phyloP scores from a whole-genome alignment of 2,797 vertebrate genomes.

The Diplodus puntazzo region DNA sequence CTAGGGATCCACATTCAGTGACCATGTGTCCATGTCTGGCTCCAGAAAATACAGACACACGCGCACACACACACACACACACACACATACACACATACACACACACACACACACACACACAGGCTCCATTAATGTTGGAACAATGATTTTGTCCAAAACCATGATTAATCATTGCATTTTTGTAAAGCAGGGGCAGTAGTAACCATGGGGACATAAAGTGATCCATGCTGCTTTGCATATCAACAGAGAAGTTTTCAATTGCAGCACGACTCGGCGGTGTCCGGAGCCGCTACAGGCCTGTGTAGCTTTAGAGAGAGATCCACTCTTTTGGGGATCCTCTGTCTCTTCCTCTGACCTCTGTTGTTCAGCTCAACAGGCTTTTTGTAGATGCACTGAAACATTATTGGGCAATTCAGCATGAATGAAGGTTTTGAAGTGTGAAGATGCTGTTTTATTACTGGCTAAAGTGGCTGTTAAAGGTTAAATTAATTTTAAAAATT shows the following conservation, averaged over 20 bases:
- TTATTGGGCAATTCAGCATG: constrained; percentile 42
- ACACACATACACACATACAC: neutral
- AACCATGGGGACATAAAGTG: constrained; percentile 78
- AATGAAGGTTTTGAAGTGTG: constrained; percentile 32
- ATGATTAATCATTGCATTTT: constrained; percentile 82
- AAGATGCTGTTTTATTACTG: neutral
- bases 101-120: neutral
- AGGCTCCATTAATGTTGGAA: constrained; percentile 54
- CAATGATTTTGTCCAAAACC: constrained; percentile 71
- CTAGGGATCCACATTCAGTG: constrained; percentile 19
- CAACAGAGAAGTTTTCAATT: constrained; percentile 82
- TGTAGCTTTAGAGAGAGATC: constrained; percentile 44
- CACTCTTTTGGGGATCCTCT: constrained; percentile 35
- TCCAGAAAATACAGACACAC: constrained; percentile 8
- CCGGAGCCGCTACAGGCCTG: constrained; percentile 53
- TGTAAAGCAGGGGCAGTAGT: constrained; percentile 75
- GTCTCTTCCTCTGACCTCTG: constrained; percentile 47
- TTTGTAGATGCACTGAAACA: constrained; percentile 44
- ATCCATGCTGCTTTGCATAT: constrained; percentile 82
- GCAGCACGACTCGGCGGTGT: constrained; percentile 46
- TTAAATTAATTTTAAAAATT: neutral
- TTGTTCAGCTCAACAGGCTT: constrained; percentile 54
- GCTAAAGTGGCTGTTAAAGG: neutral
- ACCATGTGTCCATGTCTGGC: neutral
- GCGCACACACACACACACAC: neutral